These are phyloP conservation scores for Prinia subflava DNA, from an alignment of 2,113 vertebrate genomes.

Conservation along the genomic window DNA sequence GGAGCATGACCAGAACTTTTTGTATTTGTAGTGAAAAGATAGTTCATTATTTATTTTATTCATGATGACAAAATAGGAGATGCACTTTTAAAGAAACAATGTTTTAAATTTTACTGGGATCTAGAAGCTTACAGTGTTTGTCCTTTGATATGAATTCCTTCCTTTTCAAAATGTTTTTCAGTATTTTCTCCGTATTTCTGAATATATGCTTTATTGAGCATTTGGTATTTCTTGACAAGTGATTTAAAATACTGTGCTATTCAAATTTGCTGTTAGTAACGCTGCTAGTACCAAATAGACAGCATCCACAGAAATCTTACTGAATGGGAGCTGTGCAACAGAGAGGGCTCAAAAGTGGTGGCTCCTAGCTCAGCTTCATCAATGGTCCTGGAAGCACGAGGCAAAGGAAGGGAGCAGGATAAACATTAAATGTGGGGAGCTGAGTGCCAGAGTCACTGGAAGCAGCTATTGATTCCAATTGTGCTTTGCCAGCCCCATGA, in stretches of 20 bases:
- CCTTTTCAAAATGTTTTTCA: not conserved
- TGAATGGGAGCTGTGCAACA: not conserved
- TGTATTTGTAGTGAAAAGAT: not conserved
- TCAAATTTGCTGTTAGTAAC: not conserved
- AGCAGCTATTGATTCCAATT: not conserved
- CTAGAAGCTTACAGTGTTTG: not conserved
- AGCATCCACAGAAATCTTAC: not conserved
- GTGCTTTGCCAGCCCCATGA: not conserved
- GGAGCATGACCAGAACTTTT: not conserved
- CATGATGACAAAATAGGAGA: not conserved
- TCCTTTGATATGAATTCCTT: not conserved
- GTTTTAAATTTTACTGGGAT: not conserved
- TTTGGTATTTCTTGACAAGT: conserved; percentile 3
- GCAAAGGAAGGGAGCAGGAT: not conserved
- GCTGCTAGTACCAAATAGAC: not conserved
- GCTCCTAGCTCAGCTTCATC: conserved; percentile 9
- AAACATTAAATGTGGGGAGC: not conserved
- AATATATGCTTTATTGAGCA: not conserved
- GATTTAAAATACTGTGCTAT: not conserved
- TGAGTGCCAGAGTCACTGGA: not conserved
- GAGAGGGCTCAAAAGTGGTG: not conserved
- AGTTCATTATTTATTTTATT: not conserved
- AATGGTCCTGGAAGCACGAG: not conserved
- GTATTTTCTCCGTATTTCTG: not conserved
- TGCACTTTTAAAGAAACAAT: not conserved